Evolutionary conservation across 2,888 invertebrate genomes (phyloP).

Genomic region (Quadroppia sp.): DNA sequence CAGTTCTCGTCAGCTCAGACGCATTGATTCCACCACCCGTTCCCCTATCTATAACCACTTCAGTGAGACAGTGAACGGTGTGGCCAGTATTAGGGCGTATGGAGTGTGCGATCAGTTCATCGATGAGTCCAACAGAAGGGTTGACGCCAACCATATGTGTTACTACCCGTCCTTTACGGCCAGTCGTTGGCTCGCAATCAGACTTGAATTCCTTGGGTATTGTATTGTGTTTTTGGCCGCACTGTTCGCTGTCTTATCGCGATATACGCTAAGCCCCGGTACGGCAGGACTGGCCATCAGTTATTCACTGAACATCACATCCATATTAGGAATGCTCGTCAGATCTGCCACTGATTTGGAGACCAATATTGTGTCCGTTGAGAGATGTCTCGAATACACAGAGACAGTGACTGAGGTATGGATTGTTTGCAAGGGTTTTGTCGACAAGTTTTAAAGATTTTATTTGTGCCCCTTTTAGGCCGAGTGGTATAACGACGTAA

Average conservation of each 20-base stretch:
- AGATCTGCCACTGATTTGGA: conserved; percentile 41
- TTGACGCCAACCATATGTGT: conserved; percentile 54
- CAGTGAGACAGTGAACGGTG: conserved; percentile 58
- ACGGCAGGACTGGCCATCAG: conserved; percentile 56
- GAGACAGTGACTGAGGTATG: conserved; percentile 41
- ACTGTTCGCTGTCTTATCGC: conserved; percentile 58
- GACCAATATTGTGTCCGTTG: conserved; percentile 45
- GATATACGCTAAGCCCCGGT: conserved; percentile 63
- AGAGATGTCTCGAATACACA: conserved; percentile 44
- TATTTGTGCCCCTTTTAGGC: conserved; percentile 49
- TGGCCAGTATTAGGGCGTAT: conserved; percentile 53
- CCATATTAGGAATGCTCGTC: conserved; percentile 41
- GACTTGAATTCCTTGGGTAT: conserved; percentile 58
- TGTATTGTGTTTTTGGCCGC: conserved; percentile 59
- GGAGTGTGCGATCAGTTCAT: conserved; percentile 53
- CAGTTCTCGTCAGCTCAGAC: conserved; percentile 86
- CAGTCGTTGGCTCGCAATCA: conserved; percentile 54
- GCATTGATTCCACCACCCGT: conserved; percentile 84
- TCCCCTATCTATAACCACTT: conserved; percentile 96
- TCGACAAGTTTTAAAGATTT: conserved; percentile 65
- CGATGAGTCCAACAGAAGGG: conserved; percentile 58
- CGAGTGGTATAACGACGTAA: conserved; percentile 51
- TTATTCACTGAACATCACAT: conserved; percentile 53
- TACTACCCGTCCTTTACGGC: conserved; percentile 49
- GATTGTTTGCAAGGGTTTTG: not conserved